Conservation (phyloP, 1,140 invertebrate genomes). For the Bactericera cockerelli region DNA sequence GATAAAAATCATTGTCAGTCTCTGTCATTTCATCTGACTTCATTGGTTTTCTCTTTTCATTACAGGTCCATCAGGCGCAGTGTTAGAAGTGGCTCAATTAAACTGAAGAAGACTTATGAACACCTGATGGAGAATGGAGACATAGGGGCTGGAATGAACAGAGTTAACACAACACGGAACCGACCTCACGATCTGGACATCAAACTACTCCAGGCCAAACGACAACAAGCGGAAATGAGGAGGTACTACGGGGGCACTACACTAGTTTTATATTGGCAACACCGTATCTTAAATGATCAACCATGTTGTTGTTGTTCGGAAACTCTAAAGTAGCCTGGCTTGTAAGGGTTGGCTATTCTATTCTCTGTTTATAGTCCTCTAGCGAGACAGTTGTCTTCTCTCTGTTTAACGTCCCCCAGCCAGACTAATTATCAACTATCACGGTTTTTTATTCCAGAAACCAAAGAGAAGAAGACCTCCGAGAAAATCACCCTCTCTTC, state of each 20-base stretch:
- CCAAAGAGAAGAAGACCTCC: slow-evolving; percentile 90
- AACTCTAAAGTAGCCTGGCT: no score
- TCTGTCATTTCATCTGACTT: no score
- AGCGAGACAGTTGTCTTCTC: no score
- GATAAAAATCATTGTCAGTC: no score
- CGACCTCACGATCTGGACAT: slow-evolving; percentile 91
- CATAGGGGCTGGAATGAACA: slow-evolving; percentile 60
- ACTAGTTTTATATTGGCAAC: no score
- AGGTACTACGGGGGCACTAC: no score
- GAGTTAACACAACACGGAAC: slow-evolving; percentile 55
- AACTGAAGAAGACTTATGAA: slow-evolving; percentile 83
- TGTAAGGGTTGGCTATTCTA: no score
- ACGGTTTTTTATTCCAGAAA: slow-evolving; percentile 53
- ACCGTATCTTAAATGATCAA: no score
- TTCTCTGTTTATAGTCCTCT: no score
- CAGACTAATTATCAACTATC: no score
- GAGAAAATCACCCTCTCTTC: slow-evolving; percentile 98
- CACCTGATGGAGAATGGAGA: slow-evolving; percentile 85
- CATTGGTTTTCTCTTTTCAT: not conserved
- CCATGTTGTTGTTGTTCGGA: no score
- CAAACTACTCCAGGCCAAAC: slow-evolving; percentile 91
- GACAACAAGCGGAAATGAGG: slow-evolving; percentile 97
- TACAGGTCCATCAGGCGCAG: slow-evolving; percentile 66
- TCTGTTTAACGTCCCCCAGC: no score
- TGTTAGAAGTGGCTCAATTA: slow-evolving; percentile 74